Evolutionary conservation across 2,888 invertebrate genomes (phyloP), one percentile per base, ranked within the genome.

Genomic region (Panopea generosa): DNA sequence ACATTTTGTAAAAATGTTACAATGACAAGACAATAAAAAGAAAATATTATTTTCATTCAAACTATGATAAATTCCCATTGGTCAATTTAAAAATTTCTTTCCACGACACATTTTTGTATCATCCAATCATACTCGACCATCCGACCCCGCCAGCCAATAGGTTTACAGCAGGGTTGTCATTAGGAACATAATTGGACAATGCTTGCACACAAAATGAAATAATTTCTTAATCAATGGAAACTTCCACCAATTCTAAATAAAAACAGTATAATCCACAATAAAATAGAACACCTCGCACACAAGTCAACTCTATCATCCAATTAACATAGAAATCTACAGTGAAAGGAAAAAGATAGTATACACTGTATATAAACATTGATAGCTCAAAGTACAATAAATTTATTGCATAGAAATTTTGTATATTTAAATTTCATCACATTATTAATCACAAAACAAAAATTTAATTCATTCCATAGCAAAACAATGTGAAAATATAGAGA

Each of bases 131-230:
- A 80, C 67, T 78, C 78, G 47, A 27, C 71, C 75, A 65, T 83
- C 83, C 73, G 71, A 65, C 59, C 71, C 60, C 53, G 61, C 83
- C 62, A 73, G 77, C 83, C 83, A 80, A 77, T 65, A 14, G 80
- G 83, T 76, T 83, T 83, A 55, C 60, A 73, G 80, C 68, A 65
- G 66, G 73, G 73, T 56, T 73, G 65, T 83, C 83, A 83, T 83
- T 56, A 75, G 78, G 77, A 80, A 69, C 74, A 77, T 72, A 62
- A 77, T 77, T 81, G 74, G 57, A 74, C 16, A 63, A 66, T 74
- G 43, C 74, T 74, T 26, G 61, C 53, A 60, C 16, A 29, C 43
- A 22, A 11, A 22, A 40, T 18, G 6, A 45, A n/a, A 70, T 59
- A 45, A 29, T 24, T 22, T 18, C 40, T 26, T 47, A 33, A 53